Evolutionary conservation across 2,797 vertebrate species (phyloP).

Genomic region (Mus spretus): DNA sequence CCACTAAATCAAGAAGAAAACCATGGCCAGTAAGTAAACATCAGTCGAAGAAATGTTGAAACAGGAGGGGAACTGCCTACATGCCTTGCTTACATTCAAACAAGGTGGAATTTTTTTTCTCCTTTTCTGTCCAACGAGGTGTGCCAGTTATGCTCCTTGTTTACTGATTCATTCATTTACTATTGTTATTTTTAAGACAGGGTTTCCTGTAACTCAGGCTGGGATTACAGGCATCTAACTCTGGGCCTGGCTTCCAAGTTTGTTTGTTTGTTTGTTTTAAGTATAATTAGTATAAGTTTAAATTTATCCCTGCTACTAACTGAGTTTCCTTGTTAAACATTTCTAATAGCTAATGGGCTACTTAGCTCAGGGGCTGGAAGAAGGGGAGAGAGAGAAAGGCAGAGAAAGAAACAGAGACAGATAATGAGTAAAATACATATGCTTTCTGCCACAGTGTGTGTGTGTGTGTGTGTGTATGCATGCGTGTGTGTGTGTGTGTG

Average conservation of each 20-base stretch:
- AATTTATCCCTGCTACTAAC: neutral
- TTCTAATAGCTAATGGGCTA: neutral
- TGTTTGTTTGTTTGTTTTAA: neutral
- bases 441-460: neutral
- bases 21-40: conserved; percentile 64
- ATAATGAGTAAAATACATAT: neutral
- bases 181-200: neutral
- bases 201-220: neutral
- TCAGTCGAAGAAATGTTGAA: conserved; percentile 55
- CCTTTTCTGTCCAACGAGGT: neutral
- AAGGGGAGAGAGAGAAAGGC: neutral
- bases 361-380: neutral
- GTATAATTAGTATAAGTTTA: neutral
- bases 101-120: neutral
- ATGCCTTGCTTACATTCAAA: conserved; percentile 45
- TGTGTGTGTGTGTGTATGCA: too few species aligned
- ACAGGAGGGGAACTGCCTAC: neutral
- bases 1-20: conserved; percentile 71
- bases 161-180: neutral
- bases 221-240: neutral
- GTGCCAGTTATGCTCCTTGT: neutral
- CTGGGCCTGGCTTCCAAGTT: neutral
- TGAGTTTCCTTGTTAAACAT: conserved; percentile 10
- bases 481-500: too few species aligned
- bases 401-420: neutral